These are phyloP conservation scores for Nomada ferruginata DNA, from an alignment of 2,888 invertebrate genomes.

Conservation along the genomic window DNA sequence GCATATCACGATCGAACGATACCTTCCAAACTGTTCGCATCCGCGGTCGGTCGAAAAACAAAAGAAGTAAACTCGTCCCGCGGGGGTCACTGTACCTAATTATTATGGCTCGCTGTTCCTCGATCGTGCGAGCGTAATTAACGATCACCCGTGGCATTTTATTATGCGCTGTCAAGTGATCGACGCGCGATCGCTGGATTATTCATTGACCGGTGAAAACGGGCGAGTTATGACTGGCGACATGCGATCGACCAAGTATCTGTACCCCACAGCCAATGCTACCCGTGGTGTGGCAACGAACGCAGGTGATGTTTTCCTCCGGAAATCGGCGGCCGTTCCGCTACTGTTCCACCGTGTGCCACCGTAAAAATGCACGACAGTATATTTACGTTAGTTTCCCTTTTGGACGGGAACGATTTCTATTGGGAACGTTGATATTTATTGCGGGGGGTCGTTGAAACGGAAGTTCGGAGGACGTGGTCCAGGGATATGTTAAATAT, in stretches of 20 bases:
- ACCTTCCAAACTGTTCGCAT: constrained; percentile 4
- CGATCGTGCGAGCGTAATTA: constrained; percentile 46
- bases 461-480: too few species aligned
- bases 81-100: constrained; percentile 2
- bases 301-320: constrained; percentile 52
- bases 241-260: constrained; percentile 16
- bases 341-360: constrained; percentile 15
- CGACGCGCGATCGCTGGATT: constrained; percentile 43
- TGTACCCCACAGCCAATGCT: constrained; percentile 19
- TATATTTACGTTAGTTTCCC: too few species aligned
- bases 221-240: constrained; percentile 34
- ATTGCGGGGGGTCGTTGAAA: too few species aligned
- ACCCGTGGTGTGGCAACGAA: constrained; percentile 51
- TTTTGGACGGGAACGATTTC: too few species aligned
- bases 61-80: neutral
- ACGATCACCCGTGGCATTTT: constrained; percentile 4
- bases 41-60: neutral
- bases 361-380: constrained; percentile 16
- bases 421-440: too few species aligned
- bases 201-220: constrained; percentile 48
- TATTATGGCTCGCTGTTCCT: constrained; percentile 17
- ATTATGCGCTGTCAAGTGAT: constrained; percentile 56
- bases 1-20: constrained; percentile 21
- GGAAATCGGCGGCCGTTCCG: constrained; percentile 35
- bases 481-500: too few species aligned